These are phyloP conservation scores for Phyllostomus hastatus DNA, from an alignment of 2,113 vertebrate species.

Conservation along the genomic window DNA sequence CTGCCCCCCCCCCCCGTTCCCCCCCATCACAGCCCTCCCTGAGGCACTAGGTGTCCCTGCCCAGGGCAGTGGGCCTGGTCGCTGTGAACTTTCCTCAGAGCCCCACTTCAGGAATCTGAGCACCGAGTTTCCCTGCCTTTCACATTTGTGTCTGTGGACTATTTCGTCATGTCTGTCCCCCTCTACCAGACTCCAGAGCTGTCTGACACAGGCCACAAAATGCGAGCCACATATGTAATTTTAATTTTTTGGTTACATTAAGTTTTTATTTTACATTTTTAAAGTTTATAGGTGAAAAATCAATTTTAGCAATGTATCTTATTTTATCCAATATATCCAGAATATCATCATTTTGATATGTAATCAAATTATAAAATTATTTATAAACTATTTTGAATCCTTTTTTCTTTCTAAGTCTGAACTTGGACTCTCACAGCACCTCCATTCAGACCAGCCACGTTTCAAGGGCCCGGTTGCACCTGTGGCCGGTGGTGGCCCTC, in stretches of 20 bases:
- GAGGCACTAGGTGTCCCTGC: too few species aligned
- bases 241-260: background rate
- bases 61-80: background rate
- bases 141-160: accelerated
- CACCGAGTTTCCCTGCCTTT: background rate
- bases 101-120: background rate
- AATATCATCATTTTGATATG: accelerated
- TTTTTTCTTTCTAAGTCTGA: background rate
- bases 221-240: accelerated
- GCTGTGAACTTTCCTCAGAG: background rate
- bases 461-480: background rate
- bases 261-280: background rate
- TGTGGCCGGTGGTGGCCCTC: background rate
- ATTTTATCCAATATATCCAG: accelerated
- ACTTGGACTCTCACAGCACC: background rate
- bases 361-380: background rate
- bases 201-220: accelerated
- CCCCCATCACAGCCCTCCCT: background rate
- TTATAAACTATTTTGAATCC: too few species aligned
- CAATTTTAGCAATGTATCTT: background rate
- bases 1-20: too few species aligned
- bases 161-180: too few species aligned
- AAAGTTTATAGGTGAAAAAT: background rate
- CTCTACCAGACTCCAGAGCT: background rate
- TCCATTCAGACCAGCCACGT: accelerated